phyloP scores from a whole-genome alignment of 2,888 invertebrate species.

The Pseudoips prasinana region DNA sequence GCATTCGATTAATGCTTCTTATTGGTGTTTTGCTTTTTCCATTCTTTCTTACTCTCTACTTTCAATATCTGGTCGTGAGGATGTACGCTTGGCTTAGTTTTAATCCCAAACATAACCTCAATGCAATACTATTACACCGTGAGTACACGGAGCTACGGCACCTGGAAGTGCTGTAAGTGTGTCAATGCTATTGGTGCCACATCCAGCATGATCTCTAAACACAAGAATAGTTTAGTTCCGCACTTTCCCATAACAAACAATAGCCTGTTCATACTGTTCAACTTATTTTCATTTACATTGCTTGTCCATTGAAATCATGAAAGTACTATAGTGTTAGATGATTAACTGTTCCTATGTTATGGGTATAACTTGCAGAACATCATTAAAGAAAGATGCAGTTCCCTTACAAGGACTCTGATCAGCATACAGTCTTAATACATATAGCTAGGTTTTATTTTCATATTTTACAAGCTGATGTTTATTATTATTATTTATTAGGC shows the following conservation, averaged over 20 bases:
- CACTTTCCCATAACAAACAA: background rate
- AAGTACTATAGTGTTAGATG: too few relatives aligned
- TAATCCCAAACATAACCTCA: slow-evolving; percentile 49
- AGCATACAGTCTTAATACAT: too few relatives aligned
- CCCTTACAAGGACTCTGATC: too few relatives aligned
- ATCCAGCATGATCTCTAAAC: background rate
- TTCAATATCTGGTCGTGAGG: slow-evolving; percentile 13
- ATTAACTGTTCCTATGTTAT: too few relatives aligned
- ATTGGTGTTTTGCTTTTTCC: slow-evolving; percentile 43
- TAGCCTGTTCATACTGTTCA: too few relatives aligned
- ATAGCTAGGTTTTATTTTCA: too few relatives aligned
- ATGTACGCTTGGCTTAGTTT: slow-evolving; percentile 20
- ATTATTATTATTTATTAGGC: too few relatives aligned
- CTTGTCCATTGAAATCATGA: too few relatives aligned
- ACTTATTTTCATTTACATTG: too few relatives aligned
- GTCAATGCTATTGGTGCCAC: background rate
- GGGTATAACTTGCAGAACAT: too few relatives aligned
- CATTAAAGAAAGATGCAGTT: too few relatives aligned
- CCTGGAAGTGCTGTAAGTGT: background rate
- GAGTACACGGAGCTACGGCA: background rate
- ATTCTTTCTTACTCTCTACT: slow-evolving; percentile 25
- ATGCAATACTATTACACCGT: slow-evolving; percentile 6
- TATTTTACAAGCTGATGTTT: too few relatives aligned
- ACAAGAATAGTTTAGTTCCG: background rate
- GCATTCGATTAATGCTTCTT: slow-evolving; percentile 33